Percentiles rank a stretch among this genome's conserved stretches.
phyloP scores from a whole-genome alignment of 1,140 invertebrate species.

The Cylas formicarius region DNA sequence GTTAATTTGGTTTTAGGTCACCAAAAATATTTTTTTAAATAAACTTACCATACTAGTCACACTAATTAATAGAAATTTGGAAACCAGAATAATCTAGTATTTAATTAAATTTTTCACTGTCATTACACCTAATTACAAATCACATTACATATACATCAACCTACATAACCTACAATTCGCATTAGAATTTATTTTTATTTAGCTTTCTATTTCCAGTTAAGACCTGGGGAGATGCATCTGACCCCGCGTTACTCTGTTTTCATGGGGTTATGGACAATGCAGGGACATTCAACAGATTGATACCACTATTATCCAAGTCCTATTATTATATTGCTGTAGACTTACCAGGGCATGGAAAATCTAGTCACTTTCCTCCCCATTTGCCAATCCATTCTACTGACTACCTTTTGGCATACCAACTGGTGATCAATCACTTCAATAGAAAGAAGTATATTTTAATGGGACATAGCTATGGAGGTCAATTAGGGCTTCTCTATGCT shows the following conservation, averaged over 20 bases:
- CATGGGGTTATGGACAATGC: slow-evolving; percentile 62
- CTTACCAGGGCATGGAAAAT: slow-evolving; percentile 63
- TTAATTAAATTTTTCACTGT: background rate
- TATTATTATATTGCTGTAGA: slow-evolving; percentile 60
- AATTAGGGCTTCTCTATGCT: slow-evolving; percentile 43
- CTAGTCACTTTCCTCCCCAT: slow-evolving; percentile 52
- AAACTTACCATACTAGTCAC: background rate
- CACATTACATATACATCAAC: background rate
- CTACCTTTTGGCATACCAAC: slow-evolving; percentile 45
- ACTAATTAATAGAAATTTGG: slow-evolving; percentile 1
- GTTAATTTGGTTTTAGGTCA: slow-evolving; percentile 7
- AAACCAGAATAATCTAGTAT: background rate
- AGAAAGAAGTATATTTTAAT: slow-evolving; percentile 44
- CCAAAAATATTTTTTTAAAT: slow-evolving; percentile 12
- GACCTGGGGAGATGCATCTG: slow-evolving; percentile 52
- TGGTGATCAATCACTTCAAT: slow-evolving; percentile 49
- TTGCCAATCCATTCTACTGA: slow-evolving; percentile 43
- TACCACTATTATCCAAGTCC: slow-evolving; percentile 49
- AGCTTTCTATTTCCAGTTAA: slow-evolving; percentile 45
- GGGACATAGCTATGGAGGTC: slow-evolving; percentile 54
- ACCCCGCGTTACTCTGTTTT: slow-evolving; percentile 49
- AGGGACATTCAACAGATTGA: slow-evolving; percentile 56
- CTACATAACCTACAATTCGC: too few relatives aligned
- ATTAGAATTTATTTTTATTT: slow-evolving; percentile 7
- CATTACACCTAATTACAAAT: slow-evolving; percentile 5